phyloP scores from a whole-genome alignment of 1,140 invertebrate species.

The Cheumatopsyche charites region DNA sequence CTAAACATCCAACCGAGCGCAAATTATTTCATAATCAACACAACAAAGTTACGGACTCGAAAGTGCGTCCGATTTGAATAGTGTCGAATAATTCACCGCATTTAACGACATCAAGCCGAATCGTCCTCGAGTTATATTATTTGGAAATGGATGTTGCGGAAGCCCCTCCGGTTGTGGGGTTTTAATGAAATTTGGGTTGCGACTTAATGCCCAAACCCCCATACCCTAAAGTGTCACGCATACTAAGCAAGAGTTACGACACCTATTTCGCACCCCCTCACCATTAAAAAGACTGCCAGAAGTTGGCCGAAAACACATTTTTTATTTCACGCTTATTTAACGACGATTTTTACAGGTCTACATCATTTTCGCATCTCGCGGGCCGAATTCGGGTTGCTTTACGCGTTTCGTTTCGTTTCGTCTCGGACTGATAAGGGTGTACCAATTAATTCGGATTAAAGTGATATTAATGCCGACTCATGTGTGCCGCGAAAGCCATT shows the following conservation, averaged over 20 bases:
- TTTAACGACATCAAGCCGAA: not conserved
- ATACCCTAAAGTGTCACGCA: slow-evolving; percentile 14
- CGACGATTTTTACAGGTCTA: slow-evolving; percentile 1
- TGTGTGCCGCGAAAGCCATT: slow-evolving; percentile 20
- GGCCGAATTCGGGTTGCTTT: too few species aligned
- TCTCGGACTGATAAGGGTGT: slow-evolving; percentile 19
- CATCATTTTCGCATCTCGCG: too few species aligned
- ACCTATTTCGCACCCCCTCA: not conserved
- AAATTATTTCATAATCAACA: too few species aligned
- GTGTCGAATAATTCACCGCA: too few species aligned
- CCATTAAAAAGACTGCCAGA: not conserved
- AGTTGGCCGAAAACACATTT: not conserved
- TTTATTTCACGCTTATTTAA: slow-evolving; percentile 15
- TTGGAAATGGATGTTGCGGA: slow-evolving; percentile 24
- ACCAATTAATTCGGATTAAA: slow-evolving; percentile 31
- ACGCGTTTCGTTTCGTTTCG: too few species aligned
- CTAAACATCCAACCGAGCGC: too few species aligned
- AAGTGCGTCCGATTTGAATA: too few species aligned
- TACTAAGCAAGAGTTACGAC: slow-evolving; percentile 24
- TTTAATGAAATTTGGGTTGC: slow-evolving; percentile 31
- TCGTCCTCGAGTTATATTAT: slow-evolving; percentile 16
- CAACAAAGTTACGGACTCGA: too few species aligned
- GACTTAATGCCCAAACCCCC: slow-evolving; percentile 18
- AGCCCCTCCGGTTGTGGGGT: slow-evolving; percentile 11
- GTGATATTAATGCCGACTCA: slow-evolving; percentile 28